Conservation (phyloP, 2,797 vertebrate genomes). For the Varecia variegata region DNA sequence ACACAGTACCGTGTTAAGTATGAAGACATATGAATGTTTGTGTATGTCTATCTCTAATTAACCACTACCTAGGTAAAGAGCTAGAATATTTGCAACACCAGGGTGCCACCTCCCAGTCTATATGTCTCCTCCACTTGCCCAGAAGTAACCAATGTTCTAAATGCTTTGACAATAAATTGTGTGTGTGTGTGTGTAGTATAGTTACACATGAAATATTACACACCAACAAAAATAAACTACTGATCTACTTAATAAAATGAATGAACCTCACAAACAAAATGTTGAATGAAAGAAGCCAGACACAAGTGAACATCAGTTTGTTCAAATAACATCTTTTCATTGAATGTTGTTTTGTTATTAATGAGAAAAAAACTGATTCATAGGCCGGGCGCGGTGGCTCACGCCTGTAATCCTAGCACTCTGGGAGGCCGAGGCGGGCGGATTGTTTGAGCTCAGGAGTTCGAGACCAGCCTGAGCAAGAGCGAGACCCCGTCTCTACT, state of each 20-base stretch:
- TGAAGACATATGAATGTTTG: not conserved
- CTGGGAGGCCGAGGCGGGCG: too few species aligned
- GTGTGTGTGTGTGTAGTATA: not conserved
- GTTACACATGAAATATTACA: not conserved
- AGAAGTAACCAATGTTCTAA: not conserved
- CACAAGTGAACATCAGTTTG: not conserved
- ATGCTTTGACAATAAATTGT: not conserved
- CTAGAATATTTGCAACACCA: not conserved
- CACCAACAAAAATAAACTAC: not conserved
- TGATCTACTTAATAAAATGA: not conserved
- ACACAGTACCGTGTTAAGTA: not conserved
- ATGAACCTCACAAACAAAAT: not conserved
- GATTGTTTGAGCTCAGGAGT: too few species aligned
- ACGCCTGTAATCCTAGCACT: too few species aligned
- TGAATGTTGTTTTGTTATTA: not conserved
- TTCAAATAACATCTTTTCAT: not conserved
- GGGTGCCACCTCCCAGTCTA: not conserved
- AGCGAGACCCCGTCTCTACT: too few species aligned
- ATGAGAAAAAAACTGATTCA: not conserved
- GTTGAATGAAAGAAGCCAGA: not conserved
- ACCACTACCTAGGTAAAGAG: not conserved
- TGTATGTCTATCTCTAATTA: not conserved
- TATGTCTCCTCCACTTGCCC: not conserved
- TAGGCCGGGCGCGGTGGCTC: too few species aligned
- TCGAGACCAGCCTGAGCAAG: too few species aligned